Evolutionary conservation across 1,140 invertebrate species (phyloP), one percentile per base, ranked within the genome.

Genomic region (Hermatobates lingyangjiaoensis): DNA sequence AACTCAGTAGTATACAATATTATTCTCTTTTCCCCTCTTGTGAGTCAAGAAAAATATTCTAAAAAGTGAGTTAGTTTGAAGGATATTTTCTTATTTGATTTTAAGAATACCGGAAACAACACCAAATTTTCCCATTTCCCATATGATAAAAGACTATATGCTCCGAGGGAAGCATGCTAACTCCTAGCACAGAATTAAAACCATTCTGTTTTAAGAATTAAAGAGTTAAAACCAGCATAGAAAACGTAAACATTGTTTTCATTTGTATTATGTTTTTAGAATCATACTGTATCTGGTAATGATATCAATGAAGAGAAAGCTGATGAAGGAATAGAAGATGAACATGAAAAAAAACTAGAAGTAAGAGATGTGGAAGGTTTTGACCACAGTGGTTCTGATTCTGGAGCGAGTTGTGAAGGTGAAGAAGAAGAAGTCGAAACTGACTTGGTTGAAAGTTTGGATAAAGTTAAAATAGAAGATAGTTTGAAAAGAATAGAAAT

Each of bases 381-480:
- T 26, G n/a, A 48, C 2, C 24, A 10, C 30, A 34, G 7, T 34
- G 7, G 7, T 10, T n/a, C 30, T 34, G 30, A 34, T 34, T 48
- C 14, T 23, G 25, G 28, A 38, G 38, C 20, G 18, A 51, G 61
- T 28, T 57, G 64, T 50, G 62, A 69, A 45, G 60, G 67, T 49
- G 64, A 66, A 28, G 59, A 64, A 21, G 61, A 68, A 51, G 64
- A 68, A 50, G 62, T 67, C 14, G 58, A 66, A 51, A 66, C 63
- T 25, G 63, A 67, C 46, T 55, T 63, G 26, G 62, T 63, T 45
- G 63, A 67, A 57, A 59, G 62, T 27, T 55, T 59, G 7, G 49
- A 58, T 27, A 54, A 66, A 51, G 61, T 65, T 51, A 60, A 64
- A 53, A 54, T 53, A 54, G 45, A 55, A 50, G 52, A 60, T 45